phyloP scores from a whole-genome alignment of 1,140 invertebrate genomes.

The Holcopasites calliopsidis region DNA sequence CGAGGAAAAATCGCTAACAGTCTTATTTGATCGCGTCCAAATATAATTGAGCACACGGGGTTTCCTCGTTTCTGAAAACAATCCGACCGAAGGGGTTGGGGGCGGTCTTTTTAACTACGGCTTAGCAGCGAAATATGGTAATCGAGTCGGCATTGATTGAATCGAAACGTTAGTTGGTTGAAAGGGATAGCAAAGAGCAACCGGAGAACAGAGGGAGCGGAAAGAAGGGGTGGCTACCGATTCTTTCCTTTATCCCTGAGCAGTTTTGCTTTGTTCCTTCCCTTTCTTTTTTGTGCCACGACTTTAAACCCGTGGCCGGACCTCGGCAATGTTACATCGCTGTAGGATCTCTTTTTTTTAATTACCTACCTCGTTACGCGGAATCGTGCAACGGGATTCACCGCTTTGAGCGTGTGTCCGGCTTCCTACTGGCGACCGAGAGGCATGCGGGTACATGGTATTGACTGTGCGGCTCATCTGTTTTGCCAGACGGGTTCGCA shows the following conservation, averaged over 20 bases:
- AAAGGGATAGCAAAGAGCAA: neutral
- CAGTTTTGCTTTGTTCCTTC: neutral
- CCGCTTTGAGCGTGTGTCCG: neutral
- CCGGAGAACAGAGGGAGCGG: neutral
- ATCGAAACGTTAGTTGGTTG: neutral
- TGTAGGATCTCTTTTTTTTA: slow-evolving; percentile 25
- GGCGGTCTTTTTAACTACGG: too few relatives aligned
- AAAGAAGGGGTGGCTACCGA: neutral
- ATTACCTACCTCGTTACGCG: slow-evolving; percentile 8
- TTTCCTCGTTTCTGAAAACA: neutral
- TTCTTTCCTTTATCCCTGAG: neutral
- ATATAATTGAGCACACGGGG: neutral
- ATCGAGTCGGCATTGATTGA: neutral
- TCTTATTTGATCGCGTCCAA: too few relatives aligned
- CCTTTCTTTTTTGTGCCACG: neutral
- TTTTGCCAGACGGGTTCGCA: too few relatives aligned
- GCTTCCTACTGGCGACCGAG: neutral
- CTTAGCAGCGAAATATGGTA: neutral
- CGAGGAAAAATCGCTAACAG: neutral
- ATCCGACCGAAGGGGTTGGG: too few relatives aligned
- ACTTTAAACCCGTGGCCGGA: neutral
- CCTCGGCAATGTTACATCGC: neutral
- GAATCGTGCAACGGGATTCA: neutral
- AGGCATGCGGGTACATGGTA: too few relatives aligned
- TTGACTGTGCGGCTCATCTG: too few relatives aligned